phyloP scores from a whole-genome alignment of 2,888 invertebrate species.

The Gymnosoma rotundatum region DNA sequence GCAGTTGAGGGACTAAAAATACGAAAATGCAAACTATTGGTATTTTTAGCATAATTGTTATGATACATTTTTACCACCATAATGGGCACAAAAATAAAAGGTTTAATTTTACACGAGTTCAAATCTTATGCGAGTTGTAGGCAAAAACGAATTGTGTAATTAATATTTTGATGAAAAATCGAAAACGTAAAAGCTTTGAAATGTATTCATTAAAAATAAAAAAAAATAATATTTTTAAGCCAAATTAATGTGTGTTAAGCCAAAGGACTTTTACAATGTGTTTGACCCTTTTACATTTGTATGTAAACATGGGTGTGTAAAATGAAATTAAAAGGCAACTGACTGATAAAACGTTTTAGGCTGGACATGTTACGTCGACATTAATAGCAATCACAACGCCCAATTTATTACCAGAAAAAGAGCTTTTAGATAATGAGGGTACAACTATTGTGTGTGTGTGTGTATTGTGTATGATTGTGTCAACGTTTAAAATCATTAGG shows the following conservation, averaged over 20 bases:
- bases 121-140: conserved; percentile 10
- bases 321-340: conserved; percentile 29
- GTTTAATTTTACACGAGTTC: neutral
- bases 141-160: conserved; percentile 39
- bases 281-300: neutral
- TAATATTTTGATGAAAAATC: conserved; percentile 66
- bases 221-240: conserved; percentile 25
- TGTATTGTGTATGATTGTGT: too few species aligned
- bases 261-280: neutral
- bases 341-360: conserved; percentile 18
- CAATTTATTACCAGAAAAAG: neutral
- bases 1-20: conserved; percentile 8
- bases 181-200: conserved; percentile 57
- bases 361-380: neutral
- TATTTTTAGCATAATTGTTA: neutral
- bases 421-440: neutral
- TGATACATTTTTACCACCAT: neutral
- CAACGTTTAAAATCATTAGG: too few species aligned
- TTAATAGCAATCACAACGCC: conserved; percentile 2
- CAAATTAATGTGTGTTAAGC: conserved; percentile 35
- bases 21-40: neutral
- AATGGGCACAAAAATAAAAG: neutral
- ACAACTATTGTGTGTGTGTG: too few species aligned
- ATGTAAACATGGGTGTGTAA: neutral
- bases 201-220: conserved; percentile 1